phyloP scores from a whole-genome alignment of 2,888 invertebrate species.

The Lasioglossum oenotherae region DNA sequence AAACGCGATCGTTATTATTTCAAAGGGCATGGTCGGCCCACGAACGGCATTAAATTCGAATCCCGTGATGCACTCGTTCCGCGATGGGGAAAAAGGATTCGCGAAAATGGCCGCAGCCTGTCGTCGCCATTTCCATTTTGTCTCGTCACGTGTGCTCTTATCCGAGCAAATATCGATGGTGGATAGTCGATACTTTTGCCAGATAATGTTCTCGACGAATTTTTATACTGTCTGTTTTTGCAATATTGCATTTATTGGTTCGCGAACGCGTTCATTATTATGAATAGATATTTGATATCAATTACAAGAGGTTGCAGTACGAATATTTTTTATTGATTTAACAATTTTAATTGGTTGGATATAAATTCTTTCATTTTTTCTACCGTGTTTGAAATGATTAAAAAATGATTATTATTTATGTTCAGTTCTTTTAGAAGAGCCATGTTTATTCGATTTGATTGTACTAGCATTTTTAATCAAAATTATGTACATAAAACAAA shows the following conservation, averaged over 20 bases:
- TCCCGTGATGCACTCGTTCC: constrained; percentile 30
- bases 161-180: neutral
- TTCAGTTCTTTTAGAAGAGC: no score
- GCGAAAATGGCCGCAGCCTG: constrained; percentile 37
- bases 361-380: neutral
- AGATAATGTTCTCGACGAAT: neutral
- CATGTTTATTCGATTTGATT: no score
- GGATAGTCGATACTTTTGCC: neutral
- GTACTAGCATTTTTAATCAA: neutral
- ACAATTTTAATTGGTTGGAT: neutral
- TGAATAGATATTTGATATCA: neutral
- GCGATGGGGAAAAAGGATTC: constrained; percentile 34
- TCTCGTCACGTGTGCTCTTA: neutral
- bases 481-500: neutral
- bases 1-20: constrained; percentile 62
- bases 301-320: neutral
- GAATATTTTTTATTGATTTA: neutral
- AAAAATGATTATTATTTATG: no score
- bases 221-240: neutral
- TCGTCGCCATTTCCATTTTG: constrained; percentile 33
- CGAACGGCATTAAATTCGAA: constrained; percentile 54
- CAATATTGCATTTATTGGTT: neutral
- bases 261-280: neutral
- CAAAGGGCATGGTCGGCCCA: constrained; percentile 46
- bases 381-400: neutral